A percentile compares a stretch with the other conserved stretches of the same genome.
Evolutionary conservation across 2,888 invertebrate species (phyloP).

Genomic region (Cylindroiulus punctatus): DNA sequence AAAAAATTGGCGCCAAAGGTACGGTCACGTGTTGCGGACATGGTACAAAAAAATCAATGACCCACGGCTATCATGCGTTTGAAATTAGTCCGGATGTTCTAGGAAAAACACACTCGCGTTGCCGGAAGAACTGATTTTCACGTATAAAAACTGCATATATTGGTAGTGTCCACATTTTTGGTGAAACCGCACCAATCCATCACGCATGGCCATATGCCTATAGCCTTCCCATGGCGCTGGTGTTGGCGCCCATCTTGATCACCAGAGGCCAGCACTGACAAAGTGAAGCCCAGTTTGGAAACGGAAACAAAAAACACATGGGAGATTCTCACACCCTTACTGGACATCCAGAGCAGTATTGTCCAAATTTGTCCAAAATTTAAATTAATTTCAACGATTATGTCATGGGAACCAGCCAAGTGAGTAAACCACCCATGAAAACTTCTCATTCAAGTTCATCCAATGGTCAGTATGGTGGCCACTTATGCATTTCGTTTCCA

Average conservation of each 20-base stretch:
- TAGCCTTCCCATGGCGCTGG: background rate
- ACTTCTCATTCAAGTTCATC: background rate
- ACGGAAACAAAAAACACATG: too few species aligned
- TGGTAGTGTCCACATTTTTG: background rate
- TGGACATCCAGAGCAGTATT: background rate
- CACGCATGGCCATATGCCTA: background rate
- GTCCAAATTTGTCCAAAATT: background rate
- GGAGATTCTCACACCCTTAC: too few species aligned
- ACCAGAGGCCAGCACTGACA: constrained; percentile 23
- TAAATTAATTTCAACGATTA: too few species aligned
- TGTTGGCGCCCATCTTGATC: background rate
- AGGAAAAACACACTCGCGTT: background rate
- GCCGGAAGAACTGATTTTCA: background rate
- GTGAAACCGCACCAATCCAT: background rate
- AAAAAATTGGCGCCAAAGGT: constrained; percentile 9
- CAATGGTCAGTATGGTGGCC: background rate
- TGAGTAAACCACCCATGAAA: background rate
- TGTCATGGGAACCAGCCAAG: too few species aligned
- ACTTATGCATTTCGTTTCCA: background rate
- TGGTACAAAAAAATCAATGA: background rate
- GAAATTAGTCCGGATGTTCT: background rate
- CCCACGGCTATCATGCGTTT: background rate
- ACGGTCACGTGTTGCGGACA: background rate
- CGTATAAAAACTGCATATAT: background rate
- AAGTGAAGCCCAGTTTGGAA: background rate